Evolutionary conservation across 2,797 vertebrate species (phyloP).

Genomic region (Pristis pectinata): DNA sequence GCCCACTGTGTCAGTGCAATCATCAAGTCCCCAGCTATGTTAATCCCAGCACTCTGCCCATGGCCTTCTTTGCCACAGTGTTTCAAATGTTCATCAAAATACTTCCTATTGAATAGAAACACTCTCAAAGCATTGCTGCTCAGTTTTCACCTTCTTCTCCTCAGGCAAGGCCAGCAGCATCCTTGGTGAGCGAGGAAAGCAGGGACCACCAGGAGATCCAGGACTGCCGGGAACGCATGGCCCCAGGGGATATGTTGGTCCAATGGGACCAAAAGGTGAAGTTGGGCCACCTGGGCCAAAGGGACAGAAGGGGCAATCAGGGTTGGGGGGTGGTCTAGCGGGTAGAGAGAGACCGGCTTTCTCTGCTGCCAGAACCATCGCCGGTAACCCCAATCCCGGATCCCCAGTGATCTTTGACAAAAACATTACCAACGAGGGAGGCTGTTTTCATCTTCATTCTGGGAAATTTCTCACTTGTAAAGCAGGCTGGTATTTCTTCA

Average conservation of each 20-base stretch:
- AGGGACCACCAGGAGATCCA: not conserved
- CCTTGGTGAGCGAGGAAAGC: not conserved
- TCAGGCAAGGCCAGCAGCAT: not conserved
- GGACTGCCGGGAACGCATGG: not conserved
- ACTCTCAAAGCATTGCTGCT: not conserved
- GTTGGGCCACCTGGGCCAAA: not conserved
- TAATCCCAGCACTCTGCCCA: no score
- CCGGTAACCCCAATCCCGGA: not conserved
- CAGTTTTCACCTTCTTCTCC: not conserved
- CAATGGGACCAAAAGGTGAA: not conserved
- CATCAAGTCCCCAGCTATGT: no score
- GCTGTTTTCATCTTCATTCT: fast-evolving
- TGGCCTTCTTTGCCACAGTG: no score
- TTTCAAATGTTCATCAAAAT: no score
- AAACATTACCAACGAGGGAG: not conserved
- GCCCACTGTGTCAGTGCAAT: no score
- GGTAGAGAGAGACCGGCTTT: constrained; percentile 9
- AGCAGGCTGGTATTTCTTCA: constrained; percentile 21
- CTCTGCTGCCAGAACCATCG: not conserved
- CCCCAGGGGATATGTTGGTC: not conserved
- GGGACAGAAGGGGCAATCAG: constrained; percentile 5
- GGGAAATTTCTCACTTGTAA: not conserved
- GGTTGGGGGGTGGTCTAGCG: not conserved
- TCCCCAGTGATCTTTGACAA: not conserved
- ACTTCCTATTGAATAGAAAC: no score